Conservation (phyloP, 30 jellyfish, hydroid and myxozoan genomes). For the Hydractinia echinata region DNA sequence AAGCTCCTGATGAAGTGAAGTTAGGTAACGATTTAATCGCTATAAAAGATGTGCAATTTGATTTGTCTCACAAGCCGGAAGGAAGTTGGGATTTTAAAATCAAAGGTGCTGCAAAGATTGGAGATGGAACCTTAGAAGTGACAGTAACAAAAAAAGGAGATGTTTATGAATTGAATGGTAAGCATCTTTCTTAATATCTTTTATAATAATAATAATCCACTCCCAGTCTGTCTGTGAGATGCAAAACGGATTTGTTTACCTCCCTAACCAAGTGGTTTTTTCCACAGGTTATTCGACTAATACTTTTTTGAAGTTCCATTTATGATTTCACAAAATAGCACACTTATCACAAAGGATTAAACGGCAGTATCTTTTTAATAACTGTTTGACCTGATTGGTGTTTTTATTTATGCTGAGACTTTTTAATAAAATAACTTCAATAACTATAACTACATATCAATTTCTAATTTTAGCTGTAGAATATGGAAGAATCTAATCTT, state of each 20-base stretch:
- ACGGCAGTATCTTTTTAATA: too few species aligned
- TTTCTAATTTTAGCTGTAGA: not conserved
- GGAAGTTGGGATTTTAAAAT: not conserved
- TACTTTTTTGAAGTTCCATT: too few species aligned
- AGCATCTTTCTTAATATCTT: not conserved
- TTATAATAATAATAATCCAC: too few species aligned
- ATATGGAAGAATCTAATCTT: not conserved
- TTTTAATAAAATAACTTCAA: too few species aligned
- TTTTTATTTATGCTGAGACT: too few species aligned
- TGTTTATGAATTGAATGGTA: constrained; percentile 14
- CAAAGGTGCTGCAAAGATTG: not conserved
- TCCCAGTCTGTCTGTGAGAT: too few species aligned
- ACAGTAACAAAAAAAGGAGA: not conserved
- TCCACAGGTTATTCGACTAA: too few species aligned
- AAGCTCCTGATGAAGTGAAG: constrained; percentile 19
- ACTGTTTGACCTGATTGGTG: too few species aligned
- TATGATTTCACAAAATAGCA: too few species aligned
- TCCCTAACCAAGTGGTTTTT: too few species aligned
- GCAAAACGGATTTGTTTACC: too few species aligned
- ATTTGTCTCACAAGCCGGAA: not conserved
- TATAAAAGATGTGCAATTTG: constrained; percentile 8
- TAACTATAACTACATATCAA: not conserved
- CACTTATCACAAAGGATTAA: too few species aligned
- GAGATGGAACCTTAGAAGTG: not conserved
- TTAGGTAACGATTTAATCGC: constrained; percentile 11